Percentiles rank a stretch among this genome's conserved stretches.
Conservation (phyloP, 2,888 invertebrate species). For the Cerastis leucographa region DNA sequence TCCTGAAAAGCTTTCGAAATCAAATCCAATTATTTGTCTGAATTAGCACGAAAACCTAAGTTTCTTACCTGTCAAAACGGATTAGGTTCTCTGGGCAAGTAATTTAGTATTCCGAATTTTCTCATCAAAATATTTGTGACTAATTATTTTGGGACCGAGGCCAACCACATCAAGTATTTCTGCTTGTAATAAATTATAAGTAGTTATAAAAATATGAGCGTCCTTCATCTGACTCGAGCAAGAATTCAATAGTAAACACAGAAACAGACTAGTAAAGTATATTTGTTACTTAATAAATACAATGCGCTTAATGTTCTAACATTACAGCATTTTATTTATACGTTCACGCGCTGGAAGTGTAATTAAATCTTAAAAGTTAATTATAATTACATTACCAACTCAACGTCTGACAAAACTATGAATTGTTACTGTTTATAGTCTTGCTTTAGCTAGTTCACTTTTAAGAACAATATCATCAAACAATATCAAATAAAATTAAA, state of each 20-base stretch:
- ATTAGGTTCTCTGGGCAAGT: neutral
- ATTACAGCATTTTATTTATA: constrained; percentile 35
- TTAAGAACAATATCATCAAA: constrained; percentile 1
- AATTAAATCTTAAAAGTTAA: constrained; percentile 57
- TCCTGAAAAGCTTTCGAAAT: neutral
- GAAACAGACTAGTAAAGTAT: constrained; percentile 7
- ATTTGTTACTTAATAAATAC: constrained; percentile 34
- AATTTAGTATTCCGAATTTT: constrained; percentile 32
- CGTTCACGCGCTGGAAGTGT: constrained; percentile 31
- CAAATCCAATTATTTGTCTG: neutral
- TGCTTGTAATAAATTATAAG: constrained; percentile 39
- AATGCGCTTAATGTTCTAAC: constrained; percentile 25
- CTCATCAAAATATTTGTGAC: constrained; percentile 34
- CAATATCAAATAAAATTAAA: neutral
- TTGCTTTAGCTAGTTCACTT: constrained; percentile 13
- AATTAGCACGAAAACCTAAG: constrained; percentile 3
- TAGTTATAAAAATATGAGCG: constrained; percentile 32
- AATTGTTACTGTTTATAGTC: constrained; percentile 7
- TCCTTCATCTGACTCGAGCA: constrained; percentile 30
- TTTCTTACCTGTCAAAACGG: constrained; percentile 10
- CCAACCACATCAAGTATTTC: constrained; percentile 36
- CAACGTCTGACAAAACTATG: constrained; percentile 37
- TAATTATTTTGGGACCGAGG: constrained; percentile 44
- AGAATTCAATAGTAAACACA: constrained; percentile 31
- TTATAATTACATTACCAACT: constrained; percentile 63